Evolutionary conservation across 2,797 vertebrate genomes (phyloP), one percentile per base, ranked within the genome.

Genomic region (Thripadectes ignobilis): DNA sequence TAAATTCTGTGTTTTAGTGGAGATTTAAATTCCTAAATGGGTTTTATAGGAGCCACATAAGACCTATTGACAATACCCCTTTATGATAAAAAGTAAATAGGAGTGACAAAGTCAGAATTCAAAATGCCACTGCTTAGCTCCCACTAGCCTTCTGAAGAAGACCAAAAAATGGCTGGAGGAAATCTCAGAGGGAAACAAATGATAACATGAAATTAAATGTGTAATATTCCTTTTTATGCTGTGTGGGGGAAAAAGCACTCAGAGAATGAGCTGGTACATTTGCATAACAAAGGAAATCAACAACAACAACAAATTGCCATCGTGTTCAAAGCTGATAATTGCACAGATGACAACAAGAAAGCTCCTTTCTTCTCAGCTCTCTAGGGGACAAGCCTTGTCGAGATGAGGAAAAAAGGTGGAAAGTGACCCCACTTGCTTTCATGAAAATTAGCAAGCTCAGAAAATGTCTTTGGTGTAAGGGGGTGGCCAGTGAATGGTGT

Each of bases 251-350:
- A 91, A 91, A 95, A 77, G 74, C 89, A 88, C 80, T 78, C 67
- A 66, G 76, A 96, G 86, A 95, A 96, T 87, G 63, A 92, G 95
- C 95, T 88, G 48, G 83, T 82, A 79, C 84, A 98, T 98, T 98
- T 98, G 97, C 98, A 98, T 98, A 97, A 98, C 97, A 98, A 98
- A 98, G 97, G 96, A 97, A 97, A 97, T 97, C 96, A 97, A 97
- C 98, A 98, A 98, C 97, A 97, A 97, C 97, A 97, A 98, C 98
- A 98, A 98, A 98, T 98, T 98, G 97, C 97, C 96, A 96, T 97
- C 94, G 39, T 98, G 97, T 98, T 93, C 92, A 96, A 97, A 98
- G 96, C 97, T 94, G 93, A 95, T 97, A 94, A 98, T 97, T 98
- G 97, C 96, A 93, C 95, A 85, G 73, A 94, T 91, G 97, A 97